Evolutionary conservation across 2,888 invertebrate species (phyloP).

Genomic region (Mystacides longicornis): DNA sequence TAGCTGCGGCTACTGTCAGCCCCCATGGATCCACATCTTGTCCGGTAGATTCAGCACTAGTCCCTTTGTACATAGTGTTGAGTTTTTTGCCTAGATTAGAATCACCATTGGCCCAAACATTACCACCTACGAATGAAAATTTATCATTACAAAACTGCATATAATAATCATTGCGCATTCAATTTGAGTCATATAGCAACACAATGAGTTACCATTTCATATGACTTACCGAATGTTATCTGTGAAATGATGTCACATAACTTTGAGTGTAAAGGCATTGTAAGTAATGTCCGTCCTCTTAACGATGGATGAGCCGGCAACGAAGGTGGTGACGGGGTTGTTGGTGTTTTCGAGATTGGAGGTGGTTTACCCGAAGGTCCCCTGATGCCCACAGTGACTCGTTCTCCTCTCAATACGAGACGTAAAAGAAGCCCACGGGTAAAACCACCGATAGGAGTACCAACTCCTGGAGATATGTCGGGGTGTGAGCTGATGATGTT

Average conservation of each 20-base stretch:
- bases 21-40: slow-evolving; percentile 64
- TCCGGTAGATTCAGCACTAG: slow-evolving; percentile 35
- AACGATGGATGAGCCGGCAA: slow-evolving; percentile 32
- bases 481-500: slow-evolving; percentile 61
- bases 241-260: slow-evolving; percentile 67
- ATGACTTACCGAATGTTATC: slow-evolving; percentile 33
- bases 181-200: background rate
- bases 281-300: slow-evolving; percentile 63
- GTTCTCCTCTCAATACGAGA: slow-evolving; percentile 78
- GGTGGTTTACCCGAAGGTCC: slow-evolving; percentile 32
- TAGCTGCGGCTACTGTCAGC: slow-evolving; percentile 77
- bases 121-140: slow-evolving; percentile 12
- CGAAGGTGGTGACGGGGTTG: slow-evolving; percentile 27
- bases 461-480: slow-evolving; percentile 28
- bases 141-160: background rate
- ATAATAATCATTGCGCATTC: background rate
- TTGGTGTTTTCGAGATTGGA: slow-evolving; percentile 25
- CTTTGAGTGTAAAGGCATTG: slow-evolving; percentile 68
- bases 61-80: slow-evolving; percentile 61
- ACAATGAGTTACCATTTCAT: background rate
- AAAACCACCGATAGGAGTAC: slow-evolving; percentile 73
- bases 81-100: slow-evolving; percentile 56
- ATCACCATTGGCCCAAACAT: slow-evolving; percentile 15
- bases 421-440: slow-evolving; percentile 80
- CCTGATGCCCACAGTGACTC: slow-evolving; percentile 47